These are phyloP conservation scores for Acleris literana DNA, from an alignment of 2,888 invertebrate species.

Conservation along the genomic window DNA sequence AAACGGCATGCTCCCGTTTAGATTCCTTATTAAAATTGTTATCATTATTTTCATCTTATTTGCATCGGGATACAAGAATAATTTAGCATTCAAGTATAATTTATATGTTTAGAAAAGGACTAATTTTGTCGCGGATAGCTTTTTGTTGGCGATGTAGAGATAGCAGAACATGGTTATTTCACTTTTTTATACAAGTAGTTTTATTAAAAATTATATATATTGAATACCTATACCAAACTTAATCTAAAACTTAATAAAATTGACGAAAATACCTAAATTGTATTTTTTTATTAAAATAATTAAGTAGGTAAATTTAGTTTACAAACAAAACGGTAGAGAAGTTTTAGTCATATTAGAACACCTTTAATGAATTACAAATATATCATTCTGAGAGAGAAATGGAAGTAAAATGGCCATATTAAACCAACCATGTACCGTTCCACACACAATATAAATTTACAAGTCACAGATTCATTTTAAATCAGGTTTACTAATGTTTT, in stretches of 20 bases:
- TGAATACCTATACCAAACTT: too few species aligned
- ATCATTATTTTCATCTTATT: slow-evolving; percentile 16
- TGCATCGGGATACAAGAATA: slow-evolving; percentile 18
- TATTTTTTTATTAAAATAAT: neutral
- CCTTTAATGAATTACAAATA: too few species aligned
- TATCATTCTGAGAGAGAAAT: neutral
- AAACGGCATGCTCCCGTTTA: too few species aligned
- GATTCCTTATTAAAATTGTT: too few species aligned
- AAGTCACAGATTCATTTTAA: slow-evolving; percentile 10
- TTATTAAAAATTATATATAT: too few species aligned
- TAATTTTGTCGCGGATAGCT: neutral
- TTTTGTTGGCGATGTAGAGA: neutral
- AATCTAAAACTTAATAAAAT: too few species aligned
- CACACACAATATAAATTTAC: slow-evolving; percentile 15
- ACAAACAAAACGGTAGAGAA: too few species aligned
- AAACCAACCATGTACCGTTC: slow-evolving; percentile 2
- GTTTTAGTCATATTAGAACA: too few species aligned
- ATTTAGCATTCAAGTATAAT: slow-evolving; percentile 9
- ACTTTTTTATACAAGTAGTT: neutral
- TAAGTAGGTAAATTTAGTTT: too few species aligned
- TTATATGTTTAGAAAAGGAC: slow-evolving; percentile 11
- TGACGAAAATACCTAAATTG: too few species aligned
- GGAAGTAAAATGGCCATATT: neutral
- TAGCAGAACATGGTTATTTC: neutral
- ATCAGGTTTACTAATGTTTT: slow-evolving; percentile 28